Percentiles rank a stretch among this genome's conserved stretches.
Evolutionary conservation across 2,113 vertebrate species (phyloP).

Genomic region (Onychostruthus taczanowskii): DNA sequence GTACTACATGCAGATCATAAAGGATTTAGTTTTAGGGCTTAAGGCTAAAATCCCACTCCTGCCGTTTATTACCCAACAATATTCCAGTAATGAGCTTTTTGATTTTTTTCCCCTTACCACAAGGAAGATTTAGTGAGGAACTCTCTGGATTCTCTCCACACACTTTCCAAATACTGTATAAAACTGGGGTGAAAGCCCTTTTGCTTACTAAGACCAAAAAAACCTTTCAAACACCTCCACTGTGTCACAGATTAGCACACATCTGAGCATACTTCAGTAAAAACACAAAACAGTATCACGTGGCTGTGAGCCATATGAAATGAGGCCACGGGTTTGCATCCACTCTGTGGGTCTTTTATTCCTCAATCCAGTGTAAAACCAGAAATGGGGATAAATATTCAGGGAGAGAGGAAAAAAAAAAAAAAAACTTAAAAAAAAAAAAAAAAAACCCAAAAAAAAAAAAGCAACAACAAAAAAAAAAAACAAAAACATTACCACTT

Average conservation of each 20-base stretch:
- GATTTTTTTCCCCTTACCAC: constrained; percentile 30
- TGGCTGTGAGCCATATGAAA: constrained; percentile 22
- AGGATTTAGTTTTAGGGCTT: constrained; percentile 70
- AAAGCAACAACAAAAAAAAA: background rate
- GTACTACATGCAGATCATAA: constrained; percentile 70
- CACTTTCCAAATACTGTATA: constrained; percentile 56
- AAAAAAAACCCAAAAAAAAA: background rate
- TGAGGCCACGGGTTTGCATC: background rate
- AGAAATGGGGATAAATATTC: background rate
- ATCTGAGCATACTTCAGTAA: constrained; percentile 41
- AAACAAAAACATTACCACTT: background rate
- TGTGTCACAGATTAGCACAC: constrained; percentile 4
- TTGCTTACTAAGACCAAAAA: constrained; percentile 42
- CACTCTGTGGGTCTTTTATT: background rate
- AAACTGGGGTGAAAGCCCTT: constrained; percentile 3
- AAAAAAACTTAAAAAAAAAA: background rate
- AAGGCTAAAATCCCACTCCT: constrained; percentile 72
- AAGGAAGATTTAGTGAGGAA: constrained; percentile 69
- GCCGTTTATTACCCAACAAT: constrained; percentile 61
- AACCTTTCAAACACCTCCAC: background rate
- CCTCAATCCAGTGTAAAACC: constrained; percentile 7
- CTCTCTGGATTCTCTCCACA: constrained; percentile 63
- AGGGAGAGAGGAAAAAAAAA: background rate
- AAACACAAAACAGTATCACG: background rate
- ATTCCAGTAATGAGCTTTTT: constrained; percentile 69